phyloP scores from a whole-genome alignment of 2,797 vertebrate species.

The Danio choprae region DNA sequence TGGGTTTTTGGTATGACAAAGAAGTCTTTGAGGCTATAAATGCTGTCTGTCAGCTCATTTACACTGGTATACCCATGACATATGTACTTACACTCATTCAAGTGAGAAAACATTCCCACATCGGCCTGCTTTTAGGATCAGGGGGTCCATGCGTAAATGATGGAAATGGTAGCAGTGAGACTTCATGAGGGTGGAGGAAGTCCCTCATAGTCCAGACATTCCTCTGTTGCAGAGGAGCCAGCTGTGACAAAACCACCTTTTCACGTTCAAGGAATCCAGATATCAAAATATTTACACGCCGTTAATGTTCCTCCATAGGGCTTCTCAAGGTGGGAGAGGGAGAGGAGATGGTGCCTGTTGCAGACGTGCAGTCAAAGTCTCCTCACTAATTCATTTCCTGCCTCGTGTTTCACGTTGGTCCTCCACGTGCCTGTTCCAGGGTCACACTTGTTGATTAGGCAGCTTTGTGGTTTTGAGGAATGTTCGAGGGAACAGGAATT shows the following conservation, averaged over 20 bases:
- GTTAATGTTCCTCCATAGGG: conserved; percentile 34
- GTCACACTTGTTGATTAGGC: conserved; percentile 53
- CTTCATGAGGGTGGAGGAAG: background rate
- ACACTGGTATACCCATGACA: background rate
- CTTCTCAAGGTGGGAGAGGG: conserved; percentile 58
- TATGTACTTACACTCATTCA: conserved; percentile 3
- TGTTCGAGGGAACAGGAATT: conserved; percentile 32
- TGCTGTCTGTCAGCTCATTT: conserved; percentile 19
- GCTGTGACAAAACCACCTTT: conserved; percentile 58
- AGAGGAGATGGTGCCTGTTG: conserved; percentile 56
- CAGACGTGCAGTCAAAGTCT: conserved; percentile 69
- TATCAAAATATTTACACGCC: conserved; percentile 54
- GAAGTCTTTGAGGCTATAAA: conserved; percentile 24
- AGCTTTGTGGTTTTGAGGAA: conserved; percentile 49
- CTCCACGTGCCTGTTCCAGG: conserved; percentile 63
- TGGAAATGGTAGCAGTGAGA: conserved; percentile 23
- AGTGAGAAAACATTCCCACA: conserved; percentile 10
- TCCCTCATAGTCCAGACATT: conserved; percentile 46
- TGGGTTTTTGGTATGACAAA: background rate
- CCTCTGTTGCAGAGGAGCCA: conserved; percentile 58
- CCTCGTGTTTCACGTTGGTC: conserved; percentile 66
- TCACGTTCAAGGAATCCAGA: conserved; percentile 46
- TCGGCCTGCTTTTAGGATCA: conserved; percentile 11
- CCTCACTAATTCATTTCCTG: conserved; percentile 65
- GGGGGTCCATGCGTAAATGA: background rate